Conservation (phyloP, 2,797 vertebrate species). For the Tenualosa ilisha region DNA sequence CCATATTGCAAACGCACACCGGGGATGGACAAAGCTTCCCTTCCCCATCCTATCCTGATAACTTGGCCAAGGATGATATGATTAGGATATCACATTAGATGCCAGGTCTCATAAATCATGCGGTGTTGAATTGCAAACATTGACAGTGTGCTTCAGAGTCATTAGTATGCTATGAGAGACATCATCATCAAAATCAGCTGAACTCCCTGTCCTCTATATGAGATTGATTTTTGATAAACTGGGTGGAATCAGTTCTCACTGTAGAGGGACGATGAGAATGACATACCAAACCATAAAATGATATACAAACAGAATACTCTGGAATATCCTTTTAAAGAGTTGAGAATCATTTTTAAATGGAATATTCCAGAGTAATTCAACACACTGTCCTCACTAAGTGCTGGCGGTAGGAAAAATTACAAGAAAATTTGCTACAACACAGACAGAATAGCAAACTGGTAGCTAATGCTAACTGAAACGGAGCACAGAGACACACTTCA, state of each 20-base stretch:
- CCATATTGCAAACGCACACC: conserved; percentile 40
- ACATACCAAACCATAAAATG: not conserved
- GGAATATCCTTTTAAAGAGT: not conserved
- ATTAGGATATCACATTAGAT: conserved; percentile 4
- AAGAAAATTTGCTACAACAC: too few species aligned
- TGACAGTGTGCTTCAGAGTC: not conserved
- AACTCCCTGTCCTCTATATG: not conserved
- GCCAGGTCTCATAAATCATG: not conserved
- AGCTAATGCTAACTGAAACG: too few species aligned
- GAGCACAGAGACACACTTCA: too few species aligned
- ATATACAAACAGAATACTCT: not conserved
- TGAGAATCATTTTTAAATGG: too few species aligned
- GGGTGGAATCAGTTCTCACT: not conserved
- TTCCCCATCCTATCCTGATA: not conserved
- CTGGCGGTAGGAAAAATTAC: too few species aligned
- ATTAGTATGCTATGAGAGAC: not conserved
- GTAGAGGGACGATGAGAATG: not conserved
- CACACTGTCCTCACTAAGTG: too few species aligned
- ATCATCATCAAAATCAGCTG: not conserved
- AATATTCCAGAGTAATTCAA: too few species aligned
- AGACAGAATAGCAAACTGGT: too few species aligned
- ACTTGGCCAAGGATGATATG: not conserved
- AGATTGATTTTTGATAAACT: not conserved
- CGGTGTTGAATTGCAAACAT: not conserved
- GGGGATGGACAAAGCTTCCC: not conserved